Evolutionary conservation across 2,888 invertebrate species (phyloP).

Genomic region (Idaea dimidiata): DNA sequence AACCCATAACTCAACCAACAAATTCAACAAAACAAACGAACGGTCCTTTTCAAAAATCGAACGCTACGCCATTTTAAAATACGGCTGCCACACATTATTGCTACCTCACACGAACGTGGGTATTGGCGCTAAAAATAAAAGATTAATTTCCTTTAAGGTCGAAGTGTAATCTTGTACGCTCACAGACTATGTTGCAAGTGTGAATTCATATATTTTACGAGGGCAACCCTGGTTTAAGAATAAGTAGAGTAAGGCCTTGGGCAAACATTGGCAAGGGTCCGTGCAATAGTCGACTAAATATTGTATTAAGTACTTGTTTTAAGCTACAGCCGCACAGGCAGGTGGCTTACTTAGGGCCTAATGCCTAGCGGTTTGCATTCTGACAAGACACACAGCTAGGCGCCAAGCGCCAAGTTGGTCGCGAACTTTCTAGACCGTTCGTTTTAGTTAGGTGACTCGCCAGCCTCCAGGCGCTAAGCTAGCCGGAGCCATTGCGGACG

Average conservation of each 20-base stretch:
- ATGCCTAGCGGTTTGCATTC: too few species aligned
- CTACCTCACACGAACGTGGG: slow-evolving; percentile 54
- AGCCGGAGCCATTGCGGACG: too few species aligned
- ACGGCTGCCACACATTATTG: slow-evolving; percentile 60
- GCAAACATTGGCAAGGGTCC: not conserved
- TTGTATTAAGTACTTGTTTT: too few species aligned
- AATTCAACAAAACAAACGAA: slow-evolving; percentile 37
- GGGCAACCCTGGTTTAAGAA: not conserved
- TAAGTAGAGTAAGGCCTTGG: not conserved
- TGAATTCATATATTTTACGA: slow-evolving; percentile 27
- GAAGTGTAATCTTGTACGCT: slow-evolving; percentile 49
- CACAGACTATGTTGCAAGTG: slow-evolving; percentile 34
- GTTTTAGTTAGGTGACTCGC: too few species aligned
- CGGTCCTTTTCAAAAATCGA: slow-evolving; percentile 52
- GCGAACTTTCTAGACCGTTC: too few species aligned
- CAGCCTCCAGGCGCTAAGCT: too few species aligned
- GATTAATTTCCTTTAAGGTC: slow-evolving; percentile 68
- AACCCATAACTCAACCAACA: slow-evolving; percentile 35
- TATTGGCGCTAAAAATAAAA: slow-evolving; percentile 69
- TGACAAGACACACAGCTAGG: too few species aligned
- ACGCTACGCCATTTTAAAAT: slow-evolving; percentile 64
- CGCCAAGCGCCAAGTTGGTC: too few species aligned
- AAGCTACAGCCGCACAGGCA: too few species aligned
- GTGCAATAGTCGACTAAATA: not conserved
- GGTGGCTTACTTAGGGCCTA: too few species aligned